Base-by-base conservation (phyloP, 2,797 vertebrate genomes). In the Urophycis tenuis region DNA sequence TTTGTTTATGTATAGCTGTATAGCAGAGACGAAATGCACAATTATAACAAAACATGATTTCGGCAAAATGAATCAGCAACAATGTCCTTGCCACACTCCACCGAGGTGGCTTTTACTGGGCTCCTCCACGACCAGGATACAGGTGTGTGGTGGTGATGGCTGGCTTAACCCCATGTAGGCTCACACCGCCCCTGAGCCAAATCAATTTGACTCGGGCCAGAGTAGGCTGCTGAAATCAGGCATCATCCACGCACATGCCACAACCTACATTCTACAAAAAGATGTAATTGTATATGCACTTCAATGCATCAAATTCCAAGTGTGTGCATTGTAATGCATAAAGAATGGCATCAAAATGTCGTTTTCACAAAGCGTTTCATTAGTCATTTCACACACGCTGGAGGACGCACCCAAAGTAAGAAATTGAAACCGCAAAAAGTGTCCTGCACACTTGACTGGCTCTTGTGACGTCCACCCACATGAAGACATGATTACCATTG, bases 401-500 rank as follows among this genome's bases (percentile, higher is more conserved):
- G 3, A 41, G 39, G 39, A 75, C 31, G n/a, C 32, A 75, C 49
- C 29, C 72, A 32, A 36, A 5, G 2, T 5, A 33, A 11, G 31
- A 72, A 72, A 36, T 39, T 1, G 6, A 12, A 72, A 14, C 32
- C 33, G 33, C 73, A 36, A n/a, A 60, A 71, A 69, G 72, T 75
- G 29, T 45, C 64, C 39, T 31, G 2, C 71, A 80, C 82, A 75
- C 87, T 84, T 76, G 84, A 87, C 85, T 86, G 78, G 74, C 75
- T 70, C 17, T 81, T 31, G 75, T 89, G 86, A 90, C 87, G 80
- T 85, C 71, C 45, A 71, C 60, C 31, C 19, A 39, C 25, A 64
- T 87, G 88, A 89, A 83, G 81, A 77, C 77, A 75, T 81, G 84
- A 88, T 76, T 69, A 74, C 72, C 78, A 73, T 73, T 79, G 73